Evolutionary conservation across 2,797 vertebrate genomes (phyloP).

Genomic region (Xyrichtys novacula): DNA sequence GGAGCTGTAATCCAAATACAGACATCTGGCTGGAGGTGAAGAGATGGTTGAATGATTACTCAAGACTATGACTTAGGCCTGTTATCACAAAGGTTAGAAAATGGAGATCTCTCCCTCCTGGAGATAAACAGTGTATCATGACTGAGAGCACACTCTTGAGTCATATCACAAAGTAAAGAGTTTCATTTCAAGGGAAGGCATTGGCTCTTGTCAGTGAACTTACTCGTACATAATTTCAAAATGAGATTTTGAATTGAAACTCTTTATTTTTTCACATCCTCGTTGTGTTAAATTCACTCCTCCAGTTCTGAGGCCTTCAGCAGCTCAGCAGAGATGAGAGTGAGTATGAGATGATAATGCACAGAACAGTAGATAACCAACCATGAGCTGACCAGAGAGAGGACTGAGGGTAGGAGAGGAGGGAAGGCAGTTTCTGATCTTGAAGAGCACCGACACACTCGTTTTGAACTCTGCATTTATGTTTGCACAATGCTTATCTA

Average conservation of each 20-base stretch:
- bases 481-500: neutral
- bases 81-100: slow-evolving; percentile 1
- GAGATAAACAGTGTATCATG: slow-evolving; percentile 64
- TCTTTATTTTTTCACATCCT: slow-evolving; percentile 31
- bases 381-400: slow-evolving; percentile 64
- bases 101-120: slow-evolving; percentile 56
- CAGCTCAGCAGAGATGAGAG: slow-evolving; percentile 55
- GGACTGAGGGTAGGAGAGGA: slow-evolving; percentile 29
- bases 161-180: slow-evolving; percentile 48
- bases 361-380: slow-evolving; percentile 77
- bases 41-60: slow-evolving; percentile 27
- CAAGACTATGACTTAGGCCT: slow-evolving; percentile 21
- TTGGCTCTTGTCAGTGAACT: neutral
- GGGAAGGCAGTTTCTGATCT: slow-evolving; percentile 15
- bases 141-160: slow-evolving; percentile 60
- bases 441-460: neutral
- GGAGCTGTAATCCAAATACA: slow-evolving; percentile 56
- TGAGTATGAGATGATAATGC: slow-evolving; percentile 75
- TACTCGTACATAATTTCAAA: neutral
- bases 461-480: neutral
- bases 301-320: slow-evolving; percentile 37
- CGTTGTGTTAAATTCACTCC: slow-evolving; percentile 6
- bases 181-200: slow-evolving; percentile 35
- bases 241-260: slow-evolving; percentile 37
- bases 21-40: slow-evolving; percentile 44